Evolutionary conservation across 2,888 invertebrate species (phyloP).

Genomic region (Chloroclysta siterata): DNA sequence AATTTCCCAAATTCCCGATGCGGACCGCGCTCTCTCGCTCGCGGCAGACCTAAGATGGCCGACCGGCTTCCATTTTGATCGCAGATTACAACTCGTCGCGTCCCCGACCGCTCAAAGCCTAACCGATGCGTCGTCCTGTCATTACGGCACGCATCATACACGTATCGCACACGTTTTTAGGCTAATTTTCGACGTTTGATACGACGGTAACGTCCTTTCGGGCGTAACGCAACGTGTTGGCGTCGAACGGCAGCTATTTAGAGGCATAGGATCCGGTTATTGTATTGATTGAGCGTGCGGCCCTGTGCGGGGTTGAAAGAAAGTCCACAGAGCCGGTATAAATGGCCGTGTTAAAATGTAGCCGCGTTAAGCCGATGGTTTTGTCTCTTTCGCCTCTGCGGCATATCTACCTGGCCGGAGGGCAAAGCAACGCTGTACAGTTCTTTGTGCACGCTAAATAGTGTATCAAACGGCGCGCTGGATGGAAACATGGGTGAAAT

Average conservation of each 20-base stretch:
- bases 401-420: constrained; percentile 52
- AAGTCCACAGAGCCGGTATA: constrained; percentile 58
- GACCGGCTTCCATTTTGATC: constrained; percentile 83
- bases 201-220: constrained; percentile 66
- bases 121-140: constrained; percentile 67
- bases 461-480: constrained; percentile 36
- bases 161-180: constrained; percentile 80
- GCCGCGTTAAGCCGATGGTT: constrained; percentile 59
- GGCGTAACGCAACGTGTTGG: constrained; percentile 39
- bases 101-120: constrained; percentile 78
- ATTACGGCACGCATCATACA: constrained; percentile 66
- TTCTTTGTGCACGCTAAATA: constrained; percentile 40
- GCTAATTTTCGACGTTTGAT: constrained; percentile 79
- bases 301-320: constrained; percentile 54
- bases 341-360: constrained; percentile 68
- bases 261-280: constrained; percentile 53
- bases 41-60: constrained; percentile 82
- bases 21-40: constrained; percentile 81
- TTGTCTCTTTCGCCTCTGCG: constrained; percentile 64
- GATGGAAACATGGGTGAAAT: constrained; percentile 38
- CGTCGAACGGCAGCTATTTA: constrained; percentile 46
- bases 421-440: constrained; percentile 32
- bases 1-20: constrained; percentile 84
- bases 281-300: constrained; percentile 72
- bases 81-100: constrained; percentile 78